phyloP scores from a whole-genome alignment of 2,888 invertebrate species.

The Coelopa pilipes region DNA sequence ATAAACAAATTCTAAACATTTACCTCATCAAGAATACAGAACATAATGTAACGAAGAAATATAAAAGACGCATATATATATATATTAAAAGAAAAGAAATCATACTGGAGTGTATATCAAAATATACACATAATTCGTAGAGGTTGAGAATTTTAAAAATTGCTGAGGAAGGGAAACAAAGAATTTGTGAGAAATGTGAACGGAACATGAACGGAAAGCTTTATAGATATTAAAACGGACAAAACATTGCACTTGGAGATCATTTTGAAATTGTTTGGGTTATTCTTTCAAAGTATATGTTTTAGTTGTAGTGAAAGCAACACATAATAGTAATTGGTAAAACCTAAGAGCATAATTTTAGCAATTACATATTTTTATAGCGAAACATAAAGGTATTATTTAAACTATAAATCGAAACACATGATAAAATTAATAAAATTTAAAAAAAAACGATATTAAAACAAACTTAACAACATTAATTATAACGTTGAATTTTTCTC shows the following conservation, averaged over 20 bases:
- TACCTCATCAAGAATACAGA: slow-evolving; percentile 52
- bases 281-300: neutral
- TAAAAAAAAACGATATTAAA: slow-evolving; percentile 3
- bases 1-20: slow-evolving; percentile 49
- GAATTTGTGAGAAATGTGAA: slow-evolving; percentile 29
- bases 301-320: neutral
- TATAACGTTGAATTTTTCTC: neutral
- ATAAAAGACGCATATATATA: slow-evolving; percentile 35
- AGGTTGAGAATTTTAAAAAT: neutral
- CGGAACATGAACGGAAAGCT: slow-evolving; percentile 44
- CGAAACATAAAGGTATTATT: neutral
- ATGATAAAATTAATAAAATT: neutral
- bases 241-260: neutral
- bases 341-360: slow-evolving; percentile 10
- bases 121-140: slow-evolving; percentile 12
- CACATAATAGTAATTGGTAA: neutral
- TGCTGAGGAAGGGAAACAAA: neutral
- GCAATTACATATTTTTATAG: slow-evolving; percentile 32
- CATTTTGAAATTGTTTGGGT: neutral
- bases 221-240: slow-evolving; percentile 33
- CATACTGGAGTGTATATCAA: neutral
- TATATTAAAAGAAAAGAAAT: neutral
- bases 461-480: neutral
- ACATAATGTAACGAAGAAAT: slow-evolving; percentile 27
- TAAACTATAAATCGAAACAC: neutral